Percentiles rank a stretch among this genome's conserved stretches.
These are phyloP conservation scores for Colostygia pectinataria DNA, from an alignment of 2,888 invertebrate genomes.

Conservation along the genomic window DNA sequence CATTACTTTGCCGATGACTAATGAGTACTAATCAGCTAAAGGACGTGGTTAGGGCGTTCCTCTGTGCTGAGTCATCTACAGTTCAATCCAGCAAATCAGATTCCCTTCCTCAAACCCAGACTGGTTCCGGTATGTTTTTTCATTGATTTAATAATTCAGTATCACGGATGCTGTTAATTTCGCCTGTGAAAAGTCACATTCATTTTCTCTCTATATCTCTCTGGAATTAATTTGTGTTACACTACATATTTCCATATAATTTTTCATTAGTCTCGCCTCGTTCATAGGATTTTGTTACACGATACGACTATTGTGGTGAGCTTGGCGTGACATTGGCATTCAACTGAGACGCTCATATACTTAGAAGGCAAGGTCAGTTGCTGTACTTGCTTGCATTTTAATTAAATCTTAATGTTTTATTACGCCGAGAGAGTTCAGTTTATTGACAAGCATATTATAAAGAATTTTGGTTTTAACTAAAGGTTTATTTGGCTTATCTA, in stretches of 20 bases:
- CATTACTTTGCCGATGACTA: constrained; percentile 69
- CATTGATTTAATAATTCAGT: constrained; percentile 24
- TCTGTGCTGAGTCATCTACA: constrained; percentile 60
- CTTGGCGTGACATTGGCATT: constrained; percentile 65
- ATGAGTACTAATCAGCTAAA: constrained; percentile 69
- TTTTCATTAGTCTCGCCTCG: constrained; percentile 30
- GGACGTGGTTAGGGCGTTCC: constrained; percentile 69
- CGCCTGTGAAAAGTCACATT: constrained; percentile 30
- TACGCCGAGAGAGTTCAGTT: constrained; percentile 25
- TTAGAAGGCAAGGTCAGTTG: constrained; percentile 63
- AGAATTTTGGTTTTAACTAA: too few relatives aligned
- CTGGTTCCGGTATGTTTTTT: constrained; percentile 54
- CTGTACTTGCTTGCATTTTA: constrained; percentile 53
- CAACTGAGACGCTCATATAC: constrained; percentile 66
- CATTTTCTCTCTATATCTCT: too few relatives aligned
- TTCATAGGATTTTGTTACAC: constrained; percentile 32
- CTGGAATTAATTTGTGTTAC: constrained; percentile 19
- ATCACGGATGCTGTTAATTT: constrained; percentile 28
- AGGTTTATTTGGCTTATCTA: too few relatives aligned
- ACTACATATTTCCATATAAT: background rate
- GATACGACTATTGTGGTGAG: constrained; percentile 46
- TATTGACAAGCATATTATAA: too few relatives aligned
- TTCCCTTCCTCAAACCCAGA: constrained; percentile 40
- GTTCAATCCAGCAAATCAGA: constrained; percentile 49
- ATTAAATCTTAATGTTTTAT: constrained; percentile 35